These are phyloP conservation scores for Mirounga angustirostris DNA, from an alignment of 2,113 vertebrate species.

Conservation along the genomic window DNA sequence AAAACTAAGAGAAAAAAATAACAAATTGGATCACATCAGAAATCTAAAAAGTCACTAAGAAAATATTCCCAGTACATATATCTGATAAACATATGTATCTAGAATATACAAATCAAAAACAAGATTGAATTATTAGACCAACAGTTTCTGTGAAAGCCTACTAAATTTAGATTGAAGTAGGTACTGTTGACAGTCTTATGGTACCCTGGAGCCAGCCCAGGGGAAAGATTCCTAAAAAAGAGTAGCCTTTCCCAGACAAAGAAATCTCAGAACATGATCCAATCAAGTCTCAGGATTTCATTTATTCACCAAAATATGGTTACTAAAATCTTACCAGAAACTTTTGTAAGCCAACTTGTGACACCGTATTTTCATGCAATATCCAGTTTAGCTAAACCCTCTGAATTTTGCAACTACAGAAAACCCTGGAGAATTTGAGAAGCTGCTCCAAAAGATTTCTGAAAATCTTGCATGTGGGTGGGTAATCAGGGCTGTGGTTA, in stretches of 20 bases:
- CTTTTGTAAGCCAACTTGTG: slow-evolving; percentile 33
- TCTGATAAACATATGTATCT: neutral
- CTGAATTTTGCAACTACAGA: slow-evolving; percentile 55
- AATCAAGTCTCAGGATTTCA: neutral
- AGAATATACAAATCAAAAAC: neutral
- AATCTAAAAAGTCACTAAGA: neutral
- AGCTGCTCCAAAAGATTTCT: slow-evolving; percentile 53
- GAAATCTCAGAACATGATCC: neutral
- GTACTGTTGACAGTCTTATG: neutral
- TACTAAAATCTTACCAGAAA: slow-evolving; percentile 59
- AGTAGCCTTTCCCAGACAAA: neutral
- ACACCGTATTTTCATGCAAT: slow-evolving; percentile 34
- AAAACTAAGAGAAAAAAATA: neutral
- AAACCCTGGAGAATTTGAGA: slow-evolving; percentile 33
- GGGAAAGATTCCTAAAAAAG: neutral
- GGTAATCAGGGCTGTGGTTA: slow-evolving; percentile 67
- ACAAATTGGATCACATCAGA: neutral
- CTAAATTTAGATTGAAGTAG: neutral
- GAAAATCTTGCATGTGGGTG: slow-evolving; percentile 65
- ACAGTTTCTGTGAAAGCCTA: neutral
- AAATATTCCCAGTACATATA: neutral
- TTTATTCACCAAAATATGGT: slow-evolving; percentile 55
- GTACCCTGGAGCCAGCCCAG: neutral
- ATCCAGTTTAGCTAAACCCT: slow-evolving; percentile 52
- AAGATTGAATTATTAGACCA: neutral